Base-by-base conservation (phyloP, 1,140 invertebrate species). In the Mactra quadrangularis region DNA sequence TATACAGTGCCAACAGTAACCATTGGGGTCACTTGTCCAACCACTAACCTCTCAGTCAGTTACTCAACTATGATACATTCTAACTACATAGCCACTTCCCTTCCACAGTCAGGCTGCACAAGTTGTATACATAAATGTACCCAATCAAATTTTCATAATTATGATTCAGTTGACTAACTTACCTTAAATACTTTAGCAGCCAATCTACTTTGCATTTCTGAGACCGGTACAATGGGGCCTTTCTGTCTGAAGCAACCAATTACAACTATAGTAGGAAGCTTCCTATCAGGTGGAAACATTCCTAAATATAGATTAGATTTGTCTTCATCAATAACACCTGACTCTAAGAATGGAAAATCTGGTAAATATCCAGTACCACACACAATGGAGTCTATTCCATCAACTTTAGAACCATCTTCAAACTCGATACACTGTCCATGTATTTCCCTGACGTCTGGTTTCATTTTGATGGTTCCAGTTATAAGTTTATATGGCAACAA, bases 231-330 rank as follows among this genome's bases (percentile, higher is more conserved):
- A 3, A 68, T 19, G 1, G 64, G 64, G 7, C 64, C 64, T 22
- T 68, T 68, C 33, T 47, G 45, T 68, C 64, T 45, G 64, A 68
- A 68, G 22, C 64, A 68, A 17, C 64, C 64, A 6, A 52, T 27
- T 6, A 27, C 13, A 17, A 35, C 64, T 31, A 68, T 3, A 22
- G 64, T 68, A 13, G 15, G 59, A 6, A 38, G 38, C 15, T 50
- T 68, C 19, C 64, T 6, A 2, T 68, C 47, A 2, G 47, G 25
- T 15, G 64, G 64, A 22, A 68, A 68, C 64, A 68, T 68, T 47
- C n/a, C 19, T 1, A 68, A 27, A 52, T 47, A 68, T 22, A 68
- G 38, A 9, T 68, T 35, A 4, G 64, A 47, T 13, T 45, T 68
- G 27, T 68, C 64, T 4, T 68, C 64, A 3, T 41, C 64, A 13